phyloP scores from a whole-genome alignment of 2,797 vertebrate genomes.

The Bucorvus abyssinicus region DNA sequence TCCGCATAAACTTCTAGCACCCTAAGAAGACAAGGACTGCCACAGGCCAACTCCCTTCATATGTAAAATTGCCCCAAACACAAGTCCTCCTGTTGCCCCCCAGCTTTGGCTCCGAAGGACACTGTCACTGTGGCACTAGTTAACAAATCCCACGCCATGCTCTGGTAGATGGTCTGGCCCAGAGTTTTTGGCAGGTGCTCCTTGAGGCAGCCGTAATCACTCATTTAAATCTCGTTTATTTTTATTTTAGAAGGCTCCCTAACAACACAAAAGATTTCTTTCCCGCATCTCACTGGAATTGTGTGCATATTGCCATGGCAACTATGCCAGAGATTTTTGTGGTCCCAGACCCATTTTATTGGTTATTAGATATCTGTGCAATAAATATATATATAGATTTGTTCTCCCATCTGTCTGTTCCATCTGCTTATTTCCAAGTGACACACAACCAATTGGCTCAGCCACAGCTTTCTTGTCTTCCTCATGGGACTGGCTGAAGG shows the following conservation, averaged over 20 bases:
- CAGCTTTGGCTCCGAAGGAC: neutral
- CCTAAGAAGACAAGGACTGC: neutral
- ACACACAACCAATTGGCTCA: slow-evolving; percentile 8
- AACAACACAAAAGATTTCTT: slow-evolving; percentile 17
- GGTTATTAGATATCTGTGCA: slow-evolving; percentile 53
- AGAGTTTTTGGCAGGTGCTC: slow-evolving; percentile 27
- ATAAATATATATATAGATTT: neutral
- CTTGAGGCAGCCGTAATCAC: neutral
- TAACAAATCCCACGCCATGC: too few species aligned
- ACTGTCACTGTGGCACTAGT: neutral
- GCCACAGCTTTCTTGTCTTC: neutral
- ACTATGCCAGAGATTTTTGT: slow-evolving; percentile 27
- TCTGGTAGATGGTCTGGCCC: neutral
- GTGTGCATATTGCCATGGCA: slow-evolving; percentile 46
- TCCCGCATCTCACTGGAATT: slow-evolving; percentile 11
- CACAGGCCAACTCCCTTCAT: neutral
- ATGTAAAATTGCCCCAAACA: neutral
- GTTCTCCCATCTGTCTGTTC: slow-evolving; percentile 44
- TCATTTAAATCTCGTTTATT: slow-evolving; percentile 45
- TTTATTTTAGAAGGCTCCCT: slow-evolving; percentile 35
- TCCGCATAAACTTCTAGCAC: neutral
- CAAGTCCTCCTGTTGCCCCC: neutral
- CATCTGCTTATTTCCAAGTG: slow-evolving; percentile 41
- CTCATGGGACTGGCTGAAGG: neutral
- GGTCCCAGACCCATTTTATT: slow-evolving; percentile 35